Percentiles rank a stretch among this genome's conserved stretches.
Conservation (phyloP, 2,113 vertebrate genomes). For the Psophia crepitans region DNA sequence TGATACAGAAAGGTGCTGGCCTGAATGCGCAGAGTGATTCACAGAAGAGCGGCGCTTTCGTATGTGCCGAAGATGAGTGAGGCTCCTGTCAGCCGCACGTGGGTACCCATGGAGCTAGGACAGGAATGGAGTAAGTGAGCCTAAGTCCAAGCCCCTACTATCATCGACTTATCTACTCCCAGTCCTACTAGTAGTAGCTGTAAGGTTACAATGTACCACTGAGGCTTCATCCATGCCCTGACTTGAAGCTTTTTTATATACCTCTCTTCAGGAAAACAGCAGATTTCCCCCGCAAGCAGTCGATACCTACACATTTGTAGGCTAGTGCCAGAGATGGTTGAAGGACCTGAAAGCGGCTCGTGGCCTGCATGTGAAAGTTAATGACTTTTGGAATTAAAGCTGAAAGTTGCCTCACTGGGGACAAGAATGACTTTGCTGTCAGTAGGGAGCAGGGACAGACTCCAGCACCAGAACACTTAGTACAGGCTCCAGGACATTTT, state of each 20-base stretch:
- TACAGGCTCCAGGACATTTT: conserved; percentile 41
- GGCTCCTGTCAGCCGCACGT: not conserved
- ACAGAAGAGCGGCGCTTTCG: not conserved
- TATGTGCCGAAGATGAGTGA: not conserved
- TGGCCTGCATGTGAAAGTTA: not conserved
- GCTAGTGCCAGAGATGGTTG: not conserved
- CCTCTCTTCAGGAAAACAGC: not conserved
- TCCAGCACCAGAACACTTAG: conserved; percentile 12
- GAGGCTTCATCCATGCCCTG: not conserved
- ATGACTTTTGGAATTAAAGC: not conserved
- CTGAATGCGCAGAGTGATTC: not conserved
- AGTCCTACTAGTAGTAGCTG: not conserved
- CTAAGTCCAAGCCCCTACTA: not conserved
- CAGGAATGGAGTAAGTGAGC: not conserved
- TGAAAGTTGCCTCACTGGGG: not conserved
- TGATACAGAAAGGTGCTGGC: not conserved
- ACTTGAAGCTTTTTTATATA: not conserved
- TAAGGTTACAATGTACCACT: not conserved
- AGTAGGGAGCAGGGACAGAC: not conserved
- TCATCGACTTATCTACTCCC: not conserved
- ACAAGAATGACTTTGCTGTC: not conserved
- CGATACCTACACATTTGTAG: not conserved
- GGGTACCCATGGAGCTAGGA: not conserved
- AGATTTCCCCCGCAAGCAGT: not conserved
- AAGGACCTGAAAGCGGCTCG: not conserved